Evolutionary conservation across 2,888 invertebrate genomes (phyloP), one percentile per base, ranked within the genome.

Genomic region (Allygus modestus): DNA sequence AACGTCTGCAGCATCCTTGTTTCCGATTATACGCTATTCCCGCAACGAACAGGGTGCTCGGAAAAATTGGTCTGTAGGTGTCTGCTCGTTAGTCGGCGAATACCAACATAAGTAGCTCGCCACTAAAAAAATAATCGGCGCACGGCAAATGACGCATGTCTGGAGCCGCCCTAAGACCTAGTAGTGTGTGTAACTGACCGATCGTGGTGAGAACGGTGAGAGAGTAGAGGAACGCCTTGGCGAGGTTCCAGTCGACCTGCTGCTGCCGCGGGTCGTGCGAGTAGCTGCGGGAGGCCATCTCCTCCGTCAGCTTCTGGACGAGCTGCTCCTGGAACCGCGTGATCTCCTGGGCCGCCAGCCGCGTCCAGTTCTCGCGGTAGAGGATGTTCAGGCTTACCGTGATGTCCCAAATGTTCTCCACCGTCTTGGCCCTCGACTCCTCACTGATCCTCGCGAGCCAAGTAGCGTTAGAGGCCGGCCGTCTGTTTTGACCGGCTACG

Each of bases 201-300:
- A 97, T 96, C 86, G 97, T 98, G 79, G 98, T 98, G 88, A 98
- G 93, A 87, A 98, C 97, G 51, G 98, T 98, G 88, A 98, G 93
- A 28, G 98, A 98, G 91, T 98, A 98, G 88, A 98, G 94, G 91
- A 98, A 98, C 83, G 98, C 97, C 89, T 95, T 94, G 83, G 97
- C 96, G 90, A 97, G 95, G 90, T 95, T 96, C 97, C 97, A 97
- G 90, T 97, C 96, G 90, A 87, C 82, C 73, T 84, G 82, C 33
- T 75, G 65, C 65, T 84, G 37, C 31, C 26, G 33, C 9, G 84
- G 41, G 4, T 43, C 51, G 28, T 41, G 65, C 7, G 83, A 26
- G 20, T 77, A 43, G 69, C 86, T 73, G 89, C 88, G 91, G 92
- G 90, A 89, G 92, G 88, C 93, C 92, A 96, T 94, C 91, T 96